Conservation (phyloP, 2,113 vertebrate genomes). For the Trichomycterus rosablanca region DNA sequence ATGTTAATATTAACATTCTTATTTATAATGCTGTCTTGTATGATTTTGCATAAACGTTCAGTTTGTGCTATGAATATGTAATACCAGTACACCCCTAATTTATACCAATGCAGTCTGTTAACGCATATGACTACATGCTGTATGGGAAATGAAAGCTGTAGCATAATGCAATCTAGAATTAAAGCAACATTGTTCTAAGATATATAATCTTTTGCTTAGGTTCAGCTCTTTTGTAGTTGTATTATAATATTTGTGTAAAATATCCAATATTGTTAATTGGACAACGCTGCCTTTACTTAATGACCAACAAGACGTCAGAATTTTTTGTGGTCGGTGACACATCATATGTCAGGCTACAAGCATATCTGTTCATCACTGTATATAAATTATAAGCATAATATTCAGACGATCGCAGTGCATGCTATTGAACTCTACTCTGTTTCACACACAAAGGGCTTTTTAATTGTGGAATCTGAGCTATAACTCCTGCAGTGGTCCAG, state of each 20-base stretch:
- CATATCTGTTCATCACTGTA: slow-evolving; percentile 20
- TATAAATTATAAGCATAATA: slow-evolving; percentile 20
- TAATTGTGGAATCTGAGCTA: slow-evolving; percentile 36
- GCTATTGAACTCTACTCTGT: slow-evolving; percentile 13
- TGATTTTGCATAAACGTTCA: background rate
- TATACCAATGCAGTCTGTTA: background rate
- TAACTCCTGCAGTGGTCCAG: slow-evolving; percentile 22
- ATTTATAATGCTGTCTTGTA: background rate
- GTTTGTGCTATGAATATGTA: slow-evolving; percentile 1
- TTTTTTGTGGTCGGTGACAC: slow-evolving; percentile 28
- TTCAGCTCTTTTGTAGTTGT: slow-evolving; percentile 12
- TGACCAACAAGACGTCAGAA: slow-evolving; percentile 25
- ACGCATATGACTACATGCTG: too few species aligned
- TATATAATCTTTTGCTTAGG: background rate
- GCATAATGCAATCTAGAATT: slow-evolving; percentile 20
- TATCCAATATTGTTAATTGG: too few species aligned
- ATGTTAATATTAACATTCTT: too few species aligned
- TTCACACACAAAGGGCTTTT: slow-evolving; percentile 41
- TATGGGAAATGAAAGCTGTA: too few species aligned
- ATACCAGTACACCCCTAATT: background rate
- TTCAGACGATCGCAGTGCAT: slow-evolving; percentile 30
- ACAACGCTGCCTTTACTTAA: slow-evolving; percentile 40
- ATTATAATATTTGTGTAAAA: slow-evolving; percentile 3
- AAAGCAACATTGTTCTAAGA: background rate
- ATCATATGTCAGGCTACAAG: slow-evolving; percentile 26